These are phyloP conservation scores for Drosophila phalerata DNA, from an alignment of 2,888 invertebrate genomes.

Conservation along the genomic window DNA sequence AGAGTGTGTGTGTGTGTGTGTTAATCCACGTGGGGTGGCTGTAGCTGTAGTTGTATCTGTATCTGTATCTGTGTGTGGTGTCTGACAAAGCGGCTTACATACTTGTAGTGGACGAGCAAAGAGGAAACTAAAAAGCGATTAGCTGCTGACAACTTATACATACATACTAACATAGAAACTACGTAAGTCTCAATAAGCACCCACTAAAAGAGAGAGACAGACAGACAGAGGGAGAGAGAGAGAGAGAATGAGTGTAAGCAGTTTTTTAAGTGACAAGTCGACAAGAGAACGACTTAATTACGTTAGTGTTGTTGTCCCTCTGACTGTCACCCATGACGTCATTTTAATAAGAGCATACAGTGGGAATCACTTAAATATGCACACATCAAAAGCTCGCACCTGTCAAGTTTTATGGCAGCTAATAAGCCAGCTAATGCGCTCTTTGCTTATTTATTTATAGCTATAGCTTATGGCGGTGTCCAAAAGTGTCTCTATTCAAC, in stretches of 20 bases:
- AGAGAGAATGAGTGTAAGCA: conserved; percentile 26
- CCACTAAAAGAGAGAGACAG: conserved; percentile 41
- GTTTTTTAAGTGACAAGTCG: conserved; percentile 61
- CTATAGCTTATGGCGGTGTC: conserved; percentile 6
- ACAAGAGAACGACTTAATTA: conserved; percentile 62
- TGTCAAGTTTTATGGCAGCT: conserved; percentile 16
- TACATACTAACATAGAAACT: conserved; percentile 9
- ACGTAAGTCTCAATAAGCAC: conserved; percentile 62
- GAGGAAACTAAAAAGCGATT: conserved; percentile 66
- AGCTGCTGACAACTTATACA: conserved; percentile 58
- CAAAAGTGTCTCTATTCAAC: conserved; percentile 19
- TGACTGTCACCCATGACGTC: conserved; percentile 50
- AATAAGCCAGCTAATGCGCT: conserved; percentile 11
- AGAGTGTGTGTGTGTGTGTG: conserved; percentile 10
- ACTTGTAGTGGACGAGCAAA: conserved; percentile 55
- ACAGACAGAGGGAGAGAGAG: conserved; percentile 9
- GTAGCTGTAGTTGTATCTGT: conserved; percentile 7
- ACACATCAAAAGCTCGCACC: conserved; percentile 11
- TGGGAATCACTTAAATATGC: neutral
- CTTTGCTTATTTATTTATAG: conserved; percentile 9
- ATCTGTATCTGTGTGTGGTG: conserved; percentile 28
- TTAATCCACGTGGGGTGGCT: conserved; percentile 51
- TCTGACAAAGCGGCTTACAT: conserved; percentile 61
- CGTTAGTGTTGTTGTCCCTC: conserved; percentile 25
- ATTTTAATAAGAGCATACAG: conserved; percentile 15